A percentile compares a stretch with the other conserved stretches of the same genome.
Conservation (phyloP, 2,797 vertebrate genomes). For the Microctenopoma stevenorrisi region DNA sequence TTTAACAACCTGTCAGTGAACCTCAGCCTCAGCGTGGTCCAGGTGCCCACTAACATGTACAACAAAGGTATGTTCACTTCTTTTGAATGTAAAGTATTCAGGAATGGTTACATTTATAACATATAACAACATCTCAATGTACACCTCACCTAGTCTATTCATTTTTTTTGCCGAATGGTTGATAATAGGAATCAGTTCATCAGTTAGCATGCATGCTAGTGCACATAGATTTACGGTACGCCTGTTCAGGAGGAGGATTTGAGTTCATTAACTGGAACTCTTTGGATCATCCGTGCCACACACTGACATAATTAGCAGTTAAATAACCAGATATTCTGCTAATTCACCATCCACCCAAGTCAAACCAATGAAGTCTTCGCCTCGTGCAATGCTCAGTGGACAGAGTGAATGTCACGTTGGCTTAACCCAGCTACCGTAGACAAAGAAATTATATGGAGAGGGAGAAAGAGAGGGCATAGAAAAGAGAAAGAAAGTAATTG, state of each 20-base stretch:
- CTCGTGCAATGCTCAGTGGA: constrained; percentile 56
- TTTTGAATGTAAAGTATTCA: constrained; percentile 73
- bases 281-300: constrained; percentile 58
- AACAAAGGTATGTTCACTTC: constrained; percentile 91
- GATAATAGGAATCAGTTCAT: not conserved
- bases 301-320: constrained; percentile 67
- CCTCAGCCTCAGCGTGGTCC: constrained; percentile 96
- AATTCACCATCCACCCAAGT: constrained; percentile 63
- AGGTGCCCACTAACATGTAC: constrained; percentile 99
- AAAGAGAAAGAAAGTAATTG: constrained; percentile 52
- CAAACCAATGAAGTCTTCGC: constrained; percentile 56
- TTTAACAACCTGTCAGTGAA: constrained; percentile 99
- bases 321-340: constrained; percentile 69
- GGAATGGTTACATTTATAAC: not conserved
- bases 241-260: constrained; percentile 32
- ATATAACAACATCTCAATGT: too few relatives aligned
- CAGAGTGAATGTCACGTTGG: constrained; percentile 65
- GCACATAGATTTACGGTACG: constrained; percentile 4
- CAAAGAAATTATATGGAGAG: constrained; percentile 47
- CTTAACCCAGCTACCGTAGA: constrained; percentile 61
- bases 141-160: not conserved
- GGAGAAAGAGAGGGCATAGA: constrained; percentile 9
- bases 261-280: constrained; percentile 59
- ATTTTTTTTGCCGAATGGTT: not conserved
- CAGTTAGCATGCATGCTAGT: not conserved